A percentile compares a stretch with the other conserved stretches of the same genome.
phyloP scores from a whole-genome alignment of 2,888 invertebrate species.

The Elegia similella region DNA sequence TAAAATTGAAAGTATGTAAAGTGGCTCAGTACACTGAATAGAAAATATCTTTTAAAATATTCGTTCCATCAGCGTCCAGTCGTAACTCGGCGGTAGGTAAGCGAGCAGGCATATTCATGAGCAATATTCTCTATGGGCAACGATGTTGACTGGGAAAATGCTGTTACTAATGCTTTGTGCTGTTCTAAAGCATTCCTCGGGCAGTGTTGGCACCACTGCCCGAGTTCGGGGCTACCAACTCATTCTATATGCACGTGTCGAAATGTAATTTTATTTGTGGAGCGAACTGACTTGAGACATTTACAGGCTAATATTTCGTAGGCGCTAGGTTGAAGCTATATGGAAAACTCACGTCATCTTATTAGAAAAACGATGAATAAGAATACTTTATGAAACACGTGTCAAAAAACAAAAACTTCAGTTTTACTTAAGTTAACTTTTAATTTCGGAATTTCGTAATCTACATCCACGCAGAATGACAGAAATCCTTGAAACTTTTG shows the following conservation, averaged over 20 bases:
- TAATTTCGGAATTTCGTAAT: too few species aligned
- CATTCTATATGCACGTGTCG: background rate
- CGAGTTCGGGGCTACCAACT: slow-evolving; percentile 8
- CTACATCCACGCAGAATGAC: too few species aligned
- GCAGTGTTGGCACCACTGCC: slow-evolving; percentile 7
- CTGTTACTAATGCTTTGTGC: slow-evolving; percentile 3
- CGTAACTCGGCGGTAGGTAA: slow-evolving; percentile 6
- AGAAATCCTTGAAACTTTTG: too few species aligned
- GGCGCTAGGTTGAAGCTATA: too few species aligned
- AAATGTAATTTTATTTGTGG: background rate
- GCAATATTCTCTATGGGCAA: background rate
- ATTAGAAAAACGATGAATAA: too few species aligned
- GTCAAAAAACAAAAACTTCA: too few species aligned
- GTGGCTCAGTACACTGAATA: background rate
- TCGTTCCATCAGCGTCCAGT: slow-evolving; percentile 6
- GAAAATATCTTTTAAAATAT: background rate
- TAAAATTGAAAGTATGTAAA: background rate
- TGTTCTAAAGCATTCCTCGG: slow-evolving; percentile 7
- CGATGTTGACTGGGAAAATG: background rate
- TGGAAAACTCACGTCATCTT: too few species aligned
- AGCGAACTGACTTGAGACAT: background rate
- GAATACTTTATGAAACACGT: too few species aligned
- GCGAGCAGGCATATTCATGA: slow-evolving; percentile 7
- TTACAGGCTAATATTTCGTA: too few species aligned
- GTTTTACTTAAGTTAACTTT: too few species aligned